Conservation (phyloP, 1,140 invertebrate species). For the Homalodisca vitripennis region DNA sequence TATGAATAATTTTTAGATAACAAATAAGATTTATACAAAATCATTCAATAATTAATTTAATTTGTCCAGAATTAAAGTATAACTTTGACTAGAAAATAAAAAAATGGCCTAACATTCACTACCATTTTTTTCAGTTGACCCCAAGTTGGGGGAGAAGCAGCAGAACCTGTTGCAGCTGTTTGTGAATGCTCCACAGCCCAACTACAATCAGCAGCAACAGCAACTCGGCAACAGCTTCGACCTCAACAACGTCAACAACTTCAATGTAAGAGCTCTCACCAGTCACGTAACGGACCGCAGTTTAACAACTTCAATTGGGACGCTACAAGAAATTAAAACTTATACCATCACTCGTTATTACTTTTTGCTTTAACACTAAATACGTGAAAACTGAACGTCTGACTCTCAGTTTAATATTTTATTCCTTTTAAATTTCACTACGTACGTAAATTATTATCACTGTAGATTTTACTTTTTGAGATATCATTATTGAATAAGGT, state of each 20-base stretch:
- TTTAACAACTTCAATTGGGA: not conserved
- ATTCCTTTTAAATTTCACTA: too few species aligned
- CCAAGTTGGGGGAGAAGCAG: slow-evolving; percentile 36
- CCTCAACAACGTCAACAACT: slow-evolving; percentile 1
- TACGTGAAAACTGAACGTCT: not conserved
- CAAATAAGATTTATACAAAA: not conserved
- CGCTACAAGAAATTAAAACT: not conserved
- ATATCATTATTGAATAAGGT: too few species aligned
- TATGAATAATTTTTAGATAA: not conserved
- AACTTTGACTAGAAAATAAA: too few species aligned
- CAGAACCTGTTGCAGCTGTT: slow-evolving; percentile 38
- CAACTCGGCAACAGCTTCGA: slow-evolving; percentile 19
- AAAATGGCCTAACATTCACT: too few species aligned
- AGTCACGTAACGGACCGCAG: not conserved
- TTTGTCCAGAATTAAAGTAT: not conserved
- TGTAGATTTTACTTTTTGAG: too few species aligned
- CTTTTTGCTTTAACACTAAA: not conserved
- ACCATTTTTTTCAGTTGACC: slow-evolving; percentile 26
- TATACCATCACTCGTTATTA: not conserved
- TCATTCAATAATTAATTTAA: not conserved
- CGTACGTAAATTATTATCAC: not conserved
- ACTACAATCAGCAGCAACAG: slow-evolving; percentile 10
- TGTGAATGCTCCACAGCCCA: slow-evolving; percentile 27
- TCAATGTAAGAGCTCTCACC: not conserved
- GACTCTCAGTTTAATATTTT: not conserved